These are phyloP conservation scores for Drosophila nannoptera DNA, from an alignment of 1,140 invertebrate genomes.

Conservation along the genomic window DNA sequence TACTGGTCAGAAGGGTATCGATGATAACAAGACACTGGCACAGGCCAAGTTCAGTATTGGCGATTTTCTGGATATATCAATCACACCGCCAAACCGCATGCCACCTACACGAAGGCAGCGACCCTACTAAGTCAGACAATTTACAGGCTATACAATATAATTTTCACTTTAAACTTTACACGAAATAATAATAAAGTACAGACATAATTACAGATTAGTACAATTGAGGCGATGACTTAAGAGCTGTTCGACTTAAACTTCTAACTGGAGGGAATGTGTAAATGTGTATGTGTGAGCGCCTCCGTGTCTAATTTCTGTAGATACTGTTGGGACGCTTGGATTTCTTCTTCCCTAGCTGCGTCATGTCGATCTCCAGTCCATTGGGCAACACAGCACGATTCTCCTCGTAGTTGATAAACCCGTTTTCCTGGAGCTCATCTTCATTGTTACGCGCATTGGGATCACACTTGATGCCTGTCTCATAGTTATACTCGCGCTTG, in stretches of 20 bases:
- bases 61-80: conserved; percentile 98
- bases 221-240: conserved; percentile 58
- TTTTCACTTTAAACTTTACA: conserved; percentile 48
- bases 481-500: conserved; percentile 86
- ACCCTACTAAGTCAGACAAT: conserved; percentile 52
- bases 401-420: conserved; percentile 86
- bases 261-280: conserved; percentile 35
- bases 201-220: conserved; percentile 70
- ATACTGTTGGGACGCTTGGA: conserved; percentile 82
- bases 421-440: conserved; percentile 83
- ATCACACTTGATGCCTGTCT: conserved; percentile 85
- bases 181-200: conserved; percentile 62
- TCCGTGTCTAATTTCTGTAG: conserved; percentile 59
- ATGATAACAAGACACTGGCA: conserved; percentile 94
- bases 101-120: conserved; percentile 84
- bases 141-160: conserved; percentile 56
- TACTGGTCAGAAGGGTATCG: conserved; percentile 93
- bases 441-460: conserved; percentile 82
- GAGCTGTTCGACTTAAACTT: conserved; percentile 59
- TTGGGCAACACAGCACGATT: conserved; percentile 85
- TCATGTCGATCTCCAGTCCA: conserved; percentile 85
- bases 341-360: conserved; percentile 85
- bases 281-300: conserved; percentile 35
- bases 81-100: conserved; percentile 91
- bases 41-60: conserved; percentile 94